phyloP scores from a whole-genome alignment of 2,797 vertebrate genomes.

The Cyclopterus lumpus region DNA sequence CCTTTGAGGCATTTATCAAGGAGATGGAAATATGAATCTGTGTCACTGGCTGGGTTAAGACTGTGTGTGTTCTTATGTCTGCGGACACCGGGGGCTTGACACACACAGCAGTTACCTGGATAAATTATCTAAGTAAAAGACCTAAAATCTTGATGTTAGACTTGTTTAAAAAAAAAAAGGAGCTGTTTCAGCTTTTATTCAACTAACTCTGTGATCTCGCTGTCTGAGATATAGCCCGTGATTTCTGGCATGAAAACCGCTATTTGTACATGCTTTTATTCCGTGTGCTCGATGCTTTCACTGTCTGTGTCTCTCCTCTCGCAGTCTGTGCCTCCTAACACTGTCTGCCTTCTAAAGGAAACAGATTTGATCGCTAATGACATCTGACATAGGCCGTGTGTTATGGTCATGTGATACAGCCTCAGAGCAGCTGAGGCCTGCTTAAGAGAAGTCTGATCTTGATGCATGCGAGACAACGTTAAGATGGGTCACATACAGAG shows the following conservation, averaged over 20 bases:
- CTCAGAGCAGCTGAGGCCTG: slow-evolving; percentile 51
- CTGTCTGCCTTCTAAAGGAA: slow-evolving; percentile 74
- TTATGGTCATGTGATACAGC: slow-evolving; percentile 78
- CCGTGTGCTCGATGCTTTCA: slow-evolving; percentile 27
- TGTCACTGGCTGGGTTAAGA: slow-evolving; percentile 38
- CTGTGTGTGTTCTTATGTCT: slow-evolving; percentile 23
- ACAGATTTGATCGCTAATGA: slow-evolving; percentile 80
- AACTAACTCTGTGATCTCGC: neutral
- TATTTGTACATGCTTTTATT: slow-evolving; percentile 34
- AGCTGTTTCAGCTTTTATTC: slow-evolving; percentile 2
- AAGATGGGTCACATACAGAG: slow-evolving; percentile 11
- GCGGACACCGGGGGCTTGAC: slow-evolving; percentile 4
- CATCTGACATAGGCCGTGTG: slow-evolving; percentile 81
- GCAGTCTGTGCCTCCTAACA: slow-evolving; percentile 52
- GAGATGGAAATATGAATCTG: slow-evolving; percentile 48
- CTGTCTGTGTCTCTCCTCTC: slow-evolving; percentile 25
- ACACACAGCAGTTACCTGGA: slow-evolving; percentile 15
- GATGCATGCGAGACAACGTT: slow-evolving; percentile 31
- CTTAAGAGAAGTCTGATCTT: slow-evolving; percentile 62
- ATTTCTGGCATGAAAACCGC: slow-evolving; percentile 31
- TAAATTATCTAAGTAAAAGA: slow-evolving; percentile 7
- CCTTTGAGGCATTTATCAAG: slow-evolving; percentile 67
- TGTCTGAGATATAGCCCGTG: neutral
- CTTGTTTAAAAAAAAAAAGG: neutral
- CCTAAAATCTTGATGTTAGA: slow-evolving; percentile 1